Conservation (phyloP, 1,140 invertebrate genomes). For the Chelonus insularis region DNA sequence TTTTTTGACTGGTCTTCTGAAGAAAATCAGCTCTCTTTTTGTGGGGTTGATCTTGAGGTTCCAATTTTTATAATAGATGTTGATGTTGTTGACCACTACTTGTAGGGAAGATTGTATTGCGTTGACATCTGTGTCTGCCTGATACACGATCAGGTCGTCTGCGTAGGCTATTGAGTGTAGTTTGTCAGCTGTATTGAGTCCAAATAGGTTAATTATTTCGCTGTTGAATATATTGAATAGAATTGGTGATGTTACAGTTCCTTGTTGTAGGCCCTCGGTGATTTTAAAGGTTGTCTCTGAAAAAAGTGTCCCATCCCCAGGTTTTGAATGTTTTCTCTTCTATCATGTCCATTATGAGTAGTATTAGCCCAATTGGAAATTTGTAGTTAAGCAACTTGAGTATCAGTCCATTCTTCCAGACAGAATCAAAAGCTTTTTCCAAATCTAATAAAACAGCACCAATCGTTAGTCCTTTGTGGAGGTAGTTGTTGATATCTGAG, state of each 20-base stretch:
- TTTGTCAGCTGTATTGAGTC: neutral
- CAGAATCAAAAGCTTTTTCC: constrained; percentile 12
- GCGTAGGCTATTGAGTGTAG: constrained; percentile 17
- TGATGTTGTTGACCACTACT: neutral
- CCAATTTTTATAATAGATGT: neutral
- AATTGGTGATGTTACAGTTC: constrained; percentile 21
- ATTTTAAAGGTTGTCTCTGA: constrained; percentile 1
- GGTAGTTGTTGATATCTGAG: neutral
- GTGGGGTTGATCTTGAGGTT: neutral
- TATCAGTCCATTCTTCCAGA: constrained; percentile 25
- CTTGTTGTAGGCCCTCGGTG: constrained; percentile 17
- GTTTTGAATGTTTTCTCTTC: constrained; percentile 3
- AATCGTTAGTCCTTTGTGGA: neutral
- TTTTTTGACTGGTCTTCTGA: neutral
- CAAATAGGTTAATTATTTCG: constrained; percentile 8
- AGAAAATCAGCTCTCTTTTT: neutral
- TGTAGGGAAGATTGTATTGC: neutral
- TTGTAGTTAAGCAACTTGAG: constrained; percentile 23
- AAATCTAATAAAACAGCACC: neutral
- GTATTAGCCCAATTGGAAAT: constrained; percentile 17
- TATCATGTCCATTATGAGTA: constrained; percentile 13
- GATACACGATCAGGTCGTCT: constrained; percentile 12
- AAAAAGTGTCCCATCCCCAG: constrained; percentile 5
- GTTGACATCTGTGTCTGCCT: neutral
- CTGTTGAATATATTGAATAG: constrained; percentile 23